phyloP scores from a whole-genome alignment of 1,140 invertebrate species.

The Agraylea sexmaculata region DNA sequence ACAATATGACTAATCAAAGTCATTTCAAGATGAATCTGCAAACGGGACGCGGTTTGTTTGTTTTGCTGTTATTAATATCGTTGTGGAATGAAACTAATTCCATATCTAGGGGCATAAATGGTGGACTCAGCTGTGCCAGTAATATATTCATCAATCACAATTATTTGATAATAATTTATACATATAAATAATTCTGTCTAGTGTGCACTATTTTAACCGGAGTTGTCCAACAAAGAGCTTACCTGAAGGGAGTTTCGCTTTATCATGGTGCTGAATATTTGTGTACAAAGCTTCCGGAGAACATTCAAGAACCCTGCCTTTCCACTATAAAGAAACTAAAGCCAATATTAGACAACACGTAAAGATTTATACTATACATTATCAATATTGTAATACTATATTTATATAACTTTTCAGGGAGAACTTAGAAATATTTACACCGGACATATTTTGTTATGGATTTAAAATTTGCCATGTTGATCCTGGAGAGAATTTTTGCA shows the following conservation, averaged over 20 bases:
- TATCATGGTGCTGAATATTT: conserved; percentile 12
- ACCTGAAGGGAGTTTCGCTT: conserved; percentile 15
- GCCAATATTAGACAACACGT: conserved; percentile 9
- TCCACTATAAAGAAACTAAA: conserved; percentile 9
- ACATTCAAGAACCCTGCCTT: conserved; percentile 13
- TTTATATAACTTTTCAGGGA: conserved; percentile 13
- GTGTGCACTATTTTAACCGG: conserved; percentile 18
- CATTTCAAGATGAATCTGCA: no score
- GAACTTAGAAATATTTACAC: conserved; percentile 17
- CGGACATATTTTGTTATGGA: conserved; percentile 19
- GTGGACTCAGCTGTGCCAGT: no score
- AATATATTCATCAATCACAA: no score
- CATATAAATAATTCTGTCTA: no score
- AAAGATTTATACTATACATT: conserved; percentile 3
- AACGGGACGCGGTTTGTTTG: no score
- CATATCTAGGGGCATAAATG: no score
- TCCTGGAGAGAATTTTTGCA: conserved; percentile 16
- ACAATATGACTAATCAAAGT: no score
- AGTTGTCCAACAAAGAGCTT: conserved; percentile 16
- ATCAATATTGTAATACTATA: not conserved
- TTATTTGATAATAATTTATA: no score
- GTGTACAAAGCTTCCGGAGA: conserved; percentile 16
- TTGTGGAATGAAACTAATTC: no score
- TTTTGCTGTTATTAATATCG: no score
- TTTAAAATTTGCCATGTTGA: conserved; percentile 11